Percentiles rank a stretch among this genome's conserved stretches.
phyloP scores from a whole-genome alignment of 2,797 vertebrate genomes.

The Bryconaethiops microstoma region DNA sequence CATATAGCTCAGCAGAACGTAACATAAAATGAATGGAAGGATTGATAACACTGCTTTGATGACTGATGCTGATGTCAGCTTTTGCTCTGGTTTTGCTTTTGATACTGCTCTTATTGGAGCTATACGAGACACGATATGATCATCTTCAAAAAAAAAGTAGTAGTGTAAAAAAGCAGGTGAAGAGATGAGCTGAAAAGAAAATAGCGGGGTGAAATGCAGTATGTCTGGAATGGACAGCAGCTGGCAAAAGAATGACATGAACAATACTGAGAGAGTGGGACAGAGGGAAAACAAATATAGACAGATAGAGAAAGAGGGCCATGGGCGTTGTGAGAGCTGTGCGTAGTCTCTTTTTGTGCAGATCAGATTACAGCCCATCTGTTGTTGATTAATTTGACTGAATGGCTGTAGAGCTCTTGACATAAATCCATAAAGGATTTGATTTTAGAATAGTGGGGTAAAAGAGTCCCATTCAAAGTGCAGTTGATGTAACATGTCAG shows the following conservation, averaged over 20 bases:
- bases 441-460: conserved; percentile 14
- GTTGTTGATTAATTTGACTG: conserved; percentile 67
- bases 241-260: background rate
- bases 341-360: conserved; percentile 40
- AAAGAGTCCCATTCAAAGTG: background rate
- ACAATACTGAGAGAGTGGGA: conserved; percentile 3
- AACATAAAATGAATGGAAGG: too few relatives aligned
- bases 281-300: conserved; percentile 9
- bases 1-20: too few relatives aligned
- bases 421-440: conserved; percentile 29
- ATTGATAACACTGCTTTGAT: too few relatives aligned
- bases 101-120: background rate
- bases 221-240: background rate
- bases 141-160: background rate
- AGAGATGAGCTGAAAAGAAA: background rate
- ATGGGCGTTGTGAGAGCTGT: conserved; percentile 13
- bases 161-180: background rate
- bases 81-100: background rate
- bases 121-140: background rate
- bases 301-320: conserved; percentile 35
- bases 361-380: conserved; percentile 63
- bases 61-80: background rate
- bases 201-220: background rate
- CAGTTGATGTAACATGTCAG: background rate
- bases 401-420: conserved; percentile 58